Base-by-base conservation (phyloP, 64 coral and sea anemone species). In the Hydrozoanthus tunicans region DNA sequence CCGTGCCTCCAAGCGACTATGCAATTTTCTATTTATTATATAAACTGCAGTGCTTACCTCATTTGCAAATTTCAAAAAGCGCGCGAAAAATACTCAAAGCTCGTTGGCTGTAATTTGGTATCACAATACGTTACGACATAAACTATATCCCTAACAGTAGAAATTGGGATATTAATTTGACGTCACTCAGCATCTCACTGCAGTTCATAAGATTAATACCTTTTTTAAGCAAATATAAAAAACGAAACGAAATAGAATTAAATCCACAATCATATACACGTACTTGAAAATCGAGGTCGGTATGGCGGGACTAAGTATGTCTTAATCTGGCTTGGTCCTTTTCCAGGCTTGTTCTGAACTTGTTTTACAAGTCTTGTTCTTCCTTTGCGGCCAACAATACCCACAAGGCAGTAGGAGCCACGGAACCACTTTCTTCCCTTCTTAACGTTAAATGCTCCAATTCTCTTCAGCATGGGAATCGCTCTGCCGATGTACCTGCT, bases 321-420 rank as follows among this genome's bases (percentile, higher is more conserved):
- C 68, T 88, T 88, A 60, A 88, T 88, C 59, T 88, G 24, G 59
- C 84, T 88, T 73, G 68, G 68, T 58, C 84, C 68, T 56, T 56
- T 86, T 72, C 83, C 83, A 32, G 53, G 9, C 20, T 32, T 43
- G 10, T 88, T 88, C 55, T 88, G 84, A 14, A 88, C 84, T 88
- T 88, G 84, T 43, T 60, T 59, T 25, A 88, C 84, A 0, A 58
- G 3, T 24, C 55, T 10, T 60, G n/a, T 88, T 56, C 67, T 73
- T 57, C 84, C 69, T 57, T 43, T 88, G 58, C 68, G 53, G 6
- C 84, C 84, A 55, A 88, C 68, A 73, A 59, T 74, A 15, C 84
- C 84, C 12, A 88, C 69, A 4, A 88, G n/a, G 13, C 84, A 88
- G 70, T 74, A 88, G 5, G 84, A 73, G 5, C 55, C 69, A 8